phyloP scores from a whole-genome alignment of 2,888 invertebrate genomes.

The Punctoribates punctum region DNA sequence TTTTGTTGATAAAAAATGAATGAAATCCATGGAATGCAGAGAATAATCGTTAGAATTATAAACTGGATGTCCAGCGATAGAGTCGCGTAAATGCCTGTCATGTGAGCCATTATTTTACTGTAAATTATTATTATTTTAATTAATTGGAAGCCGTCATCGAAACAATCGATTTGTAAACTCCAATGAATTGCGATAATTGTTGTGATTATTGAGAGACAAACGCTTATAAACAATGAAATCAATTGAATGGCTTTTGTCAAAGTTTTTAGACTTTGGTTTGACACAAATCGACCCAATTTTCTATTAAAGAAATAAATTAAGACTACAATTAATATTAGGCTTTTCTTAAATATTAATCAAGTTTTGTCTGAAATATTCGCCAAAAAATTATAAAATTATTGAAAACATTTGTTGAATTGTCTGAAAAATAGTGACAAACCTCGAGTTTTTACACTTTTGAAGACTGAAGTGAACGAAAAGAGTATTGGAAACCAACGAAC shows the following conservation, averaged over 20 bases:
- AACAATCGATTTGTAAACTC: constrained; percentile 1
- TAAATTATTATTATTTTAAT: constrained; percentile 23
- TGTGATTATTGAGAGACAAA: not conserved
- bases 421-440: not conserved
- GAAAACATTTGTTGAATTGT: not conserved
- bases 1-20: constrained; percentile 28
- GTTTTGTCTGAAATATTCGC: not conserved
- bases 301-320: not conserved
- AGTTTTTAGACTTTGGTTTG: not conserved
- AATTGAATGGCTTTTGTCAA: not conserved
- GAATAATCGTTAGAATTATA: not conserved
- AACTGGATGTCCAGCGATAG: not conserved
- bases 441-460: not conserved
- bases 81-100: not conserved
- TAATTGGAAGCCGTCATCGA: not conserved
- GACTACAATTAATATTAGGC: not conserved
- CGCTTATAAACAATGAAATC: not conserved
- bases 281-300: not conserved
- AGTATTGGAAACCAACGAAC: not conserved
- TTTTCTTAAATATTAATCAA: not conserved
- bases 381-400: not conserved
- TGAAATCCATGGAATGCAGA: constrained; percentile 13
- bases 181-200: constrained; percentile 6
- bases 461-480: not conserved
- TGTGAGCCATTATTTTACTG: constrained; percentile 13